Conservation (phyloP, 2,113 vertebrate genomes). For the Heliornis fulica region DNA sequence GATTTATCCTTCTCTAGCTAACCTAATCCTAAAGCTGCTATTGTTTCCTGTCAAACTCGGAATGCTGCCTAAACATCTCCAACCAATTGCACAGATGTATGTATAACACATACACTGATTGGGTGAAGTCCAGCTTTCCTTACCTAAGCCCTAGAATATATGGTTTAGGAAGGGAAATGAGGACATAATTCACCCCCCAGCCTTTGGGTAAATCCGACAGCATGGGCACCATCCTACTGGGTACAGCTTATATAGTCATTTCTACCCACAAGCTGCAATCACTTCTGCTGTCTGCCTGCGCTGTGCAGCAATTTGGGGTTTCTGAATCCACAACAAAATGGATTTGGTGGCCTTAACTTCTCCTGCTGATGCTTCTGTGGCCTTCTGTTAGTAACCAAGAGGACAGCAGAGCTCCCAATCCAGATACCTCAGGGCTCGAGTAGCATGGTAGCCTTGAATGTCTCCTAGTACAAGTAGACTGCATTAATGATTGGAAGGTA, state of each 20-base stretch:
- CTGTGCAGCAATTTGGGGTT: background rate
- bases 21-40: background rate
- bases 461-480: conserved; percentile 21
- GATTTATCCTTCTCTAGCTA: background rate
- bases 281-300: background rate
- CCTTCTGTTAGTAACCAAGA: background rate
- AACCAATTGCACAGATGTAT: background rate
- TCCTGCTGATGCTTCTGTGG: background rate
- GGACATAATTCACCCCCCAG: background rate
- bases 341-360: conserved; percentile 41
- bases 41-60: background rate
- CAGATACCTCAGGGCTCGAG: conserved; percentile 7
- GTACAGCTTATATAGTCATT: background rate
- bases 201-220: background rate
- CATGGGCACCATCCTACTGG: background rate
- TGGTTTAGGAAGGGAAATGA: background rate
- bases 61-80: background rate
- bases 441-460: conserved; percentile 27
- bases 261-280: background rate
- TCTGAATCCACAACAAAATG: background rate
- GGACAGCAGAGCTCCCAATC: background rate
- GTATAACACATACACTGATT: background rate
- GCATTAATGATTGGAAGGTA: conserved; percentile 15
- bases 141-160: background rate
- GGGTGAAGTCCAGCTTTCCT: background rate